These are phyloP conservation scores for Cirrhinus molitorella DNA, from an alignment of 2,797 vertebrate genomes.

Conservation along the genomic window DNA sequence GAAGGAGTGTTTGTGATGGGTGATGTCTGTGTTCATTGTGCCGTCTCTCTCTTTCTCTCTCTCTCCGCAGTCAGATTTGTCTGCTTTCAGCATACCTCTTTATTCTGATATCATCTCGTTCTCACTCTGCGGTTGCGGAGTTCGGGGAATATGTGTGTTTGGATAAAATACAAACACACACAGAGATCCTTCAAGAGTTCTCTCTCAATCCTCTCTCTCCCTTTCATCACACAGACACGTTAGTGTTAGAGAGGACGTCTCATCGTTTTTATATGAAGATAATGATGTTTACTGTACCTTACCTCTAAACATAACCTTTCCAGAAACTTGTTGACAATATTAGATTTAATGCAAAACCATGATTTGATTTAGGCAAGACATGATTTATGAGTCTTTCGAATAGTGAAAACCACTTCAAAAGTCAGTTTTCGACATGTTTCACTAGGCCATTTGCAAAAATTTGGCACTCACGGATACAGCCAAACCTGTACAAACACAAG, in stretches of 20 bases:
- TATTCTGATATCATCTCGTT: constrained; percentile 44
- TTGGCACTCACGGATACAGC: background rate
- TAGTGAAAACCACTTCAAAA: constrained; percentile 28
- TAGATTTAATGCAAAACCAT: constrained; percentile 32
- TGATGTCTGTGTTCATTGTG: constrained; percentile 48
- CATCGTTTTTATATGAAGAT: background rate
- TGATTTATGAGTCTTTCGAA: constrained; percentile 23
- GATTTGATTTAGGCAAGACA: constrained; percentile 19
- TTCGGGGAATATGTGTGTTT: constrained; percentile 42
- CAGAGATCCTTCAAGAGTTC: constrained; percentile 17
- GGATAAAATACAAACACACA: constrained; percentile 37
- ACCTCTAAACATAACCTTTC: constrained; percentile 4
- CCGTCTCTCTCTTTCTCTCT: constrained; percentile 11
- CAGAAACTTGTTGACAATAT: constrained; percentile 30
- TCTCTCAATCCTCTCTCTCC: constrained; percentile 9
- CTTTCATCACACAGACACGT: constrained; percentile 19
- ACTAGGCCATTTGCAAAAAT: background rate
- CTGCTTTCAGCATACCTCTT: constrained; percentile 29
- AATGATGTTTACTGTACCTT: constrained; percentile 33
- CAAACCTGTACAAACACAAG: constrained; percentile 20
- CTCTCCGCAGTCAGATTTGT: constrained; percentile 12
- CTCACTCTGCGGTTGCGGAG: constrained; percentile 24
- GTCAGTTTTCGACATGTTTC: background rate
- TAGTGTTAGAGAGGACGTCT: constrained; percentile 12
- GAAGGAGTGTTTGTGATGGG: constrained; percentile 47